Evolutionary conservation across 2,888 invertebrate genomes (phyloP).

Genomic region (Chrysolina haemoptera): DNA sequence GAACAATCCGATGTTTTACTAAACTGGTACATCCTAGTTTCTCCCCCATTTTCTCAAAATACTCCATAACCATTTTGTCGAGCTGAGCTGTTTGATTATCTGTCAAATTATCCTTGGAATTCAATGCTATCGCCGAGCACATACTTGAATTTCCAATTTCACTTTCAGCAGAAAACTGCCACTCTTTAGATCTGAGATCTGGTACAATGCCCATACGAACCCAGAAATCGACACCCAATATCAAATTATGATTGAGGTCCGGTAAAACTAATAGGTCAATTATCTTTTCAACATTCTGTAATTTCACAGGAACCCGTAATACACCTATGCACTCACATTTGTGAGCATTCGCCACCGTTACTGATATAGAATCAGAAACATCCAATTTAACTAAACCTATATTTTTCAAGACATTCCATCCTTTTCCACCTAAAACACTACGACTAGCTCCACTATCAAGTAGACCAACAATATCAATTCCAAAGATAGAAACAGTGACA

Average conservation of each 20-base stretch:
- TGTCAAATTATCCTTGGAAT: no score
- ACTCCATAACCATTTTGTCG: background rate
- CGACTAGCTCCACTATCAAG: conserved; percentile 29
- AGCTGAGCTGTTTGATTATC: background rate
- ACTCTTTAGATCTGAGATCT: background rate
- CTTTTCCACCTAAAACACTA: conserved; percentile 23
- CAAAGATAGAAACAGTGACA: no score
- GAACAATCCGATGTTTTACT: background rate
- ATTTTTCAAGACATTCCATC: conserved; percentile 19
- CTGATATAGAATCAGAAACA: no score
- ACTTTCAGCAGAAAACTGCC: background rate
- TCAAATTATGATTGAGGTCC: background rate
- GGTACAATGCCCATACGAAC: background rate
- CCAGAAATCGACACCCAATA: background rate
- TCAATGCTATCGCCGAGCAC: no score
- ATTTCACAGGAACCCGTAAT: no score
- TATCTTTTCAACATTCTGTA: no score
- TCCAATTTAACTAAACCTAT: no score
- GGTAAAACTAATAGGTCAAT: background rate
- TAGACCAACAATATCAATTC: no score
- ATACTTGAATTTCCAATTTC: background rate
- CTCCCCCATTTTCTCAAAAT: background rate
- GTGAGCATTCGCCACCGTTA: no score
- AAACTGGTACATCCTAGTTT: background rate
- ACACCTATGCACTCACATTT: no score